Conservation (phyloP, 2,888 invertebrate genomes). For the Acronicta alni region DNA sequence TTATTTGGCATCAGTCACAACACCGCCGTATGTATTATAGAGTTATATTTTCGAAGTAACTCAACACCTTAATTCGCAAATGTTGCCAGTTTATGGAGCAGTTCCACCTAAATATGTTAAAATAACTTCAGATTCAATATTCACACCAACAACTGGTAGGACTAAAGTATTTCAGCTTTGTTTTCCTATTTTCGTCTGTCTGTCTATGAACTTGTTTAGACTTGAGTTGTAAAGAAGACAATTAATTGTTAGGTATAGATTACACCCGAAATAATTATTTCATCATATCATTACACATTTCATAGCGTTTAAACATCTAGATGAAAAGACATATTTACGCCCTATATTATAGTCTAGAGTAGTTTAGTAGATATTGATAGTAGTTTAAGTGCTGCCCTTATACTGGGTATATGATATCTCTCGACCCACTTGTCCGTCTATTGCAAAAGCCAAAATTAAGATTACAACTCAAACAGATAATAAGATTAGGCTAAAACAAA, state of each 20-base stretch:
- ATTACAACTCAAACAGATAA: conserved; percentile 12
- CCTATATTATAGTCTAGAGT: conserved; percentile 76
- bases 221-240: conserved; percentile 55
- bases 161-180: conserved; percentile 11
- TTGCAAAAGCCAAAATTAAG: conserved; percentile 36
- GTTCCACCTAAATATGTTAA: too few species aligned
- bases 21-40: not conserved
- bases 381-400: conserved; percentile 76
- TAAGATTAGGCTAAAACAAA: not conserved
- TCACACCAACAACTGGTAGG: conserved; percentile 22
- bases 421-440: conserved; percentile 46
- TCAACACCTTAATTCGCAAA: too few species aligned
- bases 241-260: conserved; percentile 63
- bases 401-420: conserved; percentile 67
- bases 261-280: conserved; percentile 74
- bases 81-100: too few species aligned
- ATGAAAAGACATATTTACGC: conserved; percentile 80
- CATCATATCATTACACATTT: conserved; percentile 87
- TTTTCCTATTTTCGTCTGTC: conserved; percentile 47
- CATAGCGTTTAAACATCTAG: conserved; percentile 84
- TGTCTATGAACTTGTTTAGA: conserved; percentile 59
- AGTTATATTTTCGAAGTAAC: too few species aligned
- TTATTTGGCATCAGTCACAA: not conserved
- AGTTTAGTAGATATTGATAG: conserved; percentile 70
- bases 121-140: not conserved